Conservation (phyloP, 2,113 vertebrate species). For the Halcyon malimbica region DNA sequence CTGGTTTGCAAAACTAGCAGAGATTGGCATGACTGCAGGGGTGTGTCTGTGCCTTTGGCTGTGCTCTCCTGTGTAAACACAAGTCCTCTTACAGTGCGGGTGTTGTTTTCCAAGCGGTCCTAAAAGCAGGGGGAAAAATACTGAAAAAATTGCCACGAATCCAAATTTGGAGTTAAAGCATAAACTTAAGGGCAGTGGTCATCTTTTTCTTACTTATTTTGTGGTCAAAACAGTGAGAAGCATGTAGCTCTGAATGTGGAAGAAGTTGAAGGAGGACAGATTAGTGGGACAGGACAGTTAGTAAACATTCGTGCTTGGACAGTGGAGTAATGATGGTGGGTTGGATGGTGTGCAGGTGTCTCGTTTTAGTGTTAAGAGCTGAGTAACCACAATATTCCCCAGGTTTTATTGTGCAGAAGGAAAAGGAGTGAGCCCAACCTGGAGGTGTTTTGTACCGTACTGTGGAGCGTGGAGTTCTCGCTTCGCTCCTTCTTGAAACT, state of each 20-base stretch:
- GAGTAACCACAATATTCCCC: not conserved
- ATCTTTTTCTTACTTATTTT: not conserved
- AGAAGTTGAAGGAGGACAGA: not conserved
- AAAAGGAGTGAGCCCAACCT: not conserved
- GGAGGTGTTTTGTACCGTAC: not conserved
- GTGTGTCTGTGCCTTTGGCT: not conserved
- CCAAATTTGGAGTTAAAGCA: not conserved
- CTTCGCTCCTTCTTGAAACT: not conserved
- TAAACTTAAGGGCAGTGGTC: not conserved
- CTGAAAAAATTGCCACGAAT: not conserved
- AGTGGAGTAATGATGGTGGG: not conserved
- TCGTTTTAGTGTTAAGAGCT: not conserved
- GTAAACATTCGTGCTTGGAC: not conserved
- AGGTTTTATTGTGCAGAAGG: not conserved
- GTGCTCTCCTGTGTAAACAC: not conserved
- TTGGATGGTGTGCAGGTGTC: not conserved
- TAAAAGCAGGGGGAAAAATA: not conserved
- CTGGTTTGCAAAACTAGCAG: not conserved
- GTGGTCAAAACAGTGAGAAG: not conserved
- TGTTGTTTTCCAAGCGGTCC: constrained; percentile 8
- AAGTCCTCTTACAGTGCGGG: not conserved
- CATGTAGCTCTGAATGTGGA: not conserved
- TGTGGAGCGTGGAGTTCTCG: rapidly evolving
- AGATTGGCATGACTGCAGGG: not conserved
- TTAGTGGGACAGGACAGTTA: not conserved